Evolutionary conservation across 2,888 invertebrate species (phyloP).

Genomic region (Crematogaster levior): DNA sequence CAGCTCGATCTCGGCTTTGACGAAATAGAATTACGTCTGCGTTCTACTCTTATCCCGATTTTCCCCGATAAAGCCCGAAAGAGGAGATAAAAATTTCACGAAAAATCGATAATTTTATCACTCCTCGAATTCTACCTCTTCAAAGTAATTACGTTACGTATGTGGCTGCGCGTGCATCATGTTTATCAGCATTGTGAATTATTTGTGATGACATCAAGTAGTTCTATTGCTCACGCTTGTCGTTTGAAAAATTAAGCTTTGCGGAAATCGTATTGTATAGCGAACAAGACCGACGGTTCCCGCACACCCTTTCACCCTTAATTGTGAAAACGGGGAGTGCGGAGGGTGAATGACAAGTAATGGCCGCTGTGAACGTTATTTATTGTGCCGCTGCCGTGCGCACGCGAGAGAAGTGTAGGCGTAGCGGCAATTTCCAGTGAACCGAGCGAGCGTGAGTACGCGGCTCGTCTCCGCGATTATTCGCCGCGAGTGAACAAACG

Average conservation of each 20-base stretch:
- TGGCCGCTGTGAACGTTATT: slow-evolving; percentile 82
- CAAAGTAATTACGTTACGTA: not conserved
- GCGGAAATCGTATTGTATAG: not conserved
- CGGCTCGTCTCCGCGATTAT: slow-evolving; percentile 70
- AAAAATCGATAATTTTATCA: not conserved
- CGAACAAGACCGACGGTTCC: slow-evolving; percentile 39
- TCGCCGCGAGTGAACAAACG: slow-evolving; percentile 67
- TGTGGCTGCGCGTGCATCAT: not conserved
- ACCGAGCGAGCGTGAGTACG: slow-evolving; percentile 62
- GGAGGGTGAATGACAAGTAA: slow-evolving; percentile 82
- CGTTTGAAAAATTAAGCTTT: not conserved
- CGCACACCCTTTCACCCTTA: slow-evolving; percentile 51
- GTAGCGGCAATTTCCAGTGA: slow-evolving; percentile 71
- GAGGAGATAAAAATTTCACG: not conserved
- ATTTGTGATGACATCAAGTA: not conserved
- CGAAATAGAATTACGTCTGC: slow-evolving; percentile 48
- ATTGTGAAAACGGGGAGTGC: slow-evolving; percentile 43
- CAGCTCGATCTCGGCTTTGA: slow-evolving; percentile 50
- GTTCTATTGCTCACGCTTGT: not conserved
- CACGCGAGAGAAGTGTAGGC: slow-evolving; percentile 66
- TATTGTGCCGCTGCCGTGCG: slow-evolving; percentile 73
- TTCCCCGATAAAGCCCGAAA: not conserved
- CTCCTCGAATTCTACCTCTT: not conserved
- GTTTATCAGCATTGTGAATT: not conserved
- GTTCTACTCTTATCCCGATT: slow-evolving; percentile 3